Evolutionary conservation across 30 jellyfish, hydroid and myxozoan genomes (phyloP), one percentile per base, ranked within the genome.

Genomic region (Nemopilema nomurai): DNA sequence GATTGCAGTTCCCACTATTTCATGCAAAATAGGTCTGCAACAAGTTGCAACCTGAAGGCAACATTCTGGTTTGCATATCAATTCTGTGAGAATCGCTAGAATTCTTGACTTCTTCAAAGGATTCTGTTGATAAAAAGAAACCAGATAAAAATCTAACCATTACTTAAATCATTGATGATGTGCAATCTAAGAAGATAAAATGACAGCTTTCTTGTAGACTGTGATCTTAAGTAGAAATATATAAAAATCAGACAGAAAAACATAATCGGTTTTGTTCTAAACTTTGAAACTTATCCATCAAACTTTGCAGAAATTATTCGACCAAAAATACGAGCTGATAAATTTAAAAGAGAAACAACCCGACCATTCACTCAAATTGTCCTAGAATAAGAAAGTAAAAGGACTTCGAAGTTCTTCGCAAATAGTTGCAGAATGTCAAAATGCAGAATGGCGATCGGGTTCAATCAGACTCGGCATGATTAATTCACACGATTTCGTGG

Each of bases 1-100:
- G 30, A 51, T 21, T 62, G 81, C 80, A 51, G 86, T 83, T 51
- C 85, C 85, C 0, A 83, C 91, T 23, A 83, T 25, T 57, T 83
- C 91, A 0, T 80, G 62, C 17, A 71, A 20, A 21, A 83, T 71
- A 18, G 91, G 91, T 27, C 68, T 71, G 72, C 73, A 83, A 49
- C 70, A 71, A 25, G 66, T 25, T 66, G 82, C 80, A 9, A 83
- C 79, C 18, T 7, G 74, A 23, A 18, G 28, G 49, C 91, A 83
- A 20, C 6, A 17, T 4, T 57, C 86, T 13, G 80, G 86, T 4
- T 71, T 69, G 30, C 64, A 21, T 1, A 83, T 62, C 17, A 71
- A 52, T 1, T 72, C 82, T 18, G 86, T 53, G 0, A 83, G 65
- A 0, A 52, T n/a, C 9, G 32, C 80, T 16, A 83, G 72, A 13